phyloP scores from a whole-genome alignment of 1,140 invertebrate genomes.

The Papilio xuthus region DNA sequence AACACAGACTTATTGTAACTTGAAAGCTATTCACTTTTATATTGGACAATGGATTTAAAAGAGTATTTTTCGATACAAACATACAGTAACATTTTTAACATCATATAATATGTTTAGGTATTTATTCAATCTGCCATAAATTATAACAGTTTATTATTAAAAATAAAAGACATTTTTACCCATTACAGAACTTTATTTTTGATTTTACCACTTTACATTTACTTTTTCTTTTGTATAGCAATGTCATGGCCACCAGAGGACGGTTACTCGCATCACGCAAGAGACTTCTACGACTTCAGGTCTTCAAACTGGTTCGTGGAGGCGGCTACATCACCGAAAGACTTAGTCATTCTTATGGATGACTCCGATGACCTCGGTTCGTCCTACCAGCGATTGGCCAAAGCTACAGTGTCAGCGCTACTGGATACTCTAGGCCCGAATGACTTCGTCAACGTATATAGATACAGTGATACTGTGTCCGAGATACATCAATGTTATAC shows the following conservation, averaged over 20 bases:
- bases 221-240: slow-evolving; percentile 51
- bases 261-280: slow-evolving; percentile 80
- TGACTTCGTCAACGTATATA: slow-evolving; percentile 97
- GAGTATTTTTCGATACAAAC: neutral
- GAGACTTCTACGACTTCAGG: slow-evolving; percentile 93
- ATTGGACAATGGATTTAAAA: slow-evolving; percentile 6
- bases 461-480: slow-evolving; percentile 88
- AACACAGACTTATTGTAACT: slow-evolving; percentile 25
- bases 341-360: slow-evolving; percentile 96
- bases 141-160: no score
- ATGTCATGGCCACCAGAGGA: slow-evolving; percentile 79
- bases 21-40: slow-evolving; percentile 13
- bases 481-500: slow-evolving; percentile 93
- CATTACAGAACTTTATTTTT: no score
- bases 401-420: slow-evolving; percentile 92
- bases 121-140: no score
- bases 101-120: neutral
- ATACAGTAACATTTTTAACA: neutral
- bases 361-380: slow-evolving; percentile 94
- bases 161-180: no score
- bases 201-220: neutral
- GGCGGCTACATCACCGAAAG: slow-evolving; percentile 97
- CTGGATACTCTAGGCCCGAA: slow-evolving; percentile 97
- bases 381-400: slow-evolving; percentile 91
- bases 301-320: slow-evolving; percentile 96